Evolutionary conservation across 2,888 invertebrate genomes (phyloP), one percentile per base, ranked within the genome.

Genomic region (Drosophila gaucha): DNA sequence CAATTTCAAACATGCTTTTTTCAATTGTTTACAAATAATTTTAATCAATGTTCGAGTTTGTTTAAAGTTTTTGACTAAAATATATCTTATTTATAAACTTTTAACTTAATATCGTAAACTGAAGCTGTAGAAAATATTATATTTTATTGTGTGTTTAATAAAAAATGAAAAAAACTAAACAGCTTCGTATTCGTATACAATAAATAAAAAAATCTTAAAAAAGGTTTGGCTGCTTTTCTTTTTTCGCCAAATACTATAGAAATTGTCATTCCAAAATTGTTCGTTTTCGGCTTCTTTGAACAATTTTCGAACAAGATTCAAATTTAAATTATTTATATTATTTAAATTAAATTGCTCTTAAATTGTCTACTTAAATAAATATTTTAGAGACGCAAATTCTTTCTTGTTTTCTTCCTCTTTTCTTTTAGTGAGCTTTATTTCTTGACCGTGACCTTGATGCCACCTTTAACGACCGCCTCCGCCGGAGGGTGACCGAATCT

Each of bases 401-500:
- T 14, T 0, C 20, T 6, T 26, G 5, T 9, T 3, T 64, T 26
- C 28, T 44, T 58, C 20, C n/a, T 26, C n/a, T n/a, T 55, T 74
- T 80, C 65, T 71, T 75, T 84, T 63, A 69, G 41, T 54, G 55
- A 39, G n/a, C 9, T 44, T 67, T 14, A 60, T 49, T 74, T 72
- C 51, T 89, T 83, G 12, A 88, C 86, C 16, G 90, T 90, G 28
- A 91, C 91, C 47, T 89, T 89, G 6, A 91, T 74, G 5, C 90
- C 91, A 14, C 90, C 90, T 43, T 91, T 91, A 8, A 92, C 90
- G 6, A 92, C 79, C 16, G 91, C 89, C 51, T 91, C 91, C 3
- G 91, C 86, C 1, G 91, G 90, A 1, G 91, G 88, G n/a, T 74
- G 57, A 3, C 56, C 65, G 71, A 90, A 87, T 66, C 82, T 78